These are phyloP conservation scores for Cyanocitta stelleri DNA, from an alignment of 2,113 vertebrate genomes.

Conservation along the genomic window DNA sequence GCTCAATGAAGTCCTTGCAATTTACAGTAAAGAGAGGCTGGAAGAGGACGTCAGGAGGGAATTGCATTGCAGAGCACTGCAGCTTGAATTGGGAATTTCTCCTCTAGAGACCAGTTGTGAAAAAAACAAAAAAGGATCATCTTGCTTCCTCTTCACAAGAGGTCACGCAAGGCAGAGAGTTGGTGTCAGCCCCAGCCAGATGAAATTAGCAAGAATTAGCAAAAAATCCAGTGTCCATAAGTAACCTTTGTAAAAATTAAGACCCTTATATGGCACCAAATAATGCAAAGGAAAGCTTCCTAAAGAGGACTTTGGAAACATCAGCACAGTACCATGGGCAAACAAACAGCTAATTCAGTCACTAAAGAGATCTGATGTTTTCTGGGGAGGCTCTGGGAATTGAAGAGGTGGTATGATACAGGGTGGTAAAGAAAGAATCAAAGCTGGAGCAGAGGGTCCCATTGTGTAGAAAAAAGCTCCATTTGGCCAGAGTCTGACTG, in stretches of 20 bases:
- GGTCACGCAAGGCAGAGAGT: neutral
- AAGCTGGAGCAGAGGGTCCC: neutral
- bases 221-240: neutral
- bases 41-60: neutral
- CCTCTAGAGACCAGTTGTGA: neutral
- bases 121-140: neutral
- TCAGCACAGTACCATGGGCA: neutral
- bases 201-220: neutral
- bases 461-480: neutral
- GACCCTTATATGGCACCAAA: neutral
- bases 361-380: neutral
- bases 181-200: neutral
- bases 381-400: neutral
- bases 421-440: neutral
- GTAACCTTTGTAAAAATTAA: neutral
- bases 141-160: conserved; percentile 11
- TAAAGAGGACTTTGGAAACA: neutral
- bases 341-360: neutral
- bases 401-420: neutral
- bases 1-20: neutral
- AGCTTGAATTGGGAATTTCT: neutral
- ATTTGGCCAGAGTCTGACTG: neutral
- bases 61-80: neutral
- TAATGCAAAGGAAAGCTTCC: neutral
- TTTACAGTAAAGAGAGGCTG: neutral